phyloP scores from a whole-genome alignment of 1,140 invertebrate genomes.

The Anastrepha obliqua region DNA sequence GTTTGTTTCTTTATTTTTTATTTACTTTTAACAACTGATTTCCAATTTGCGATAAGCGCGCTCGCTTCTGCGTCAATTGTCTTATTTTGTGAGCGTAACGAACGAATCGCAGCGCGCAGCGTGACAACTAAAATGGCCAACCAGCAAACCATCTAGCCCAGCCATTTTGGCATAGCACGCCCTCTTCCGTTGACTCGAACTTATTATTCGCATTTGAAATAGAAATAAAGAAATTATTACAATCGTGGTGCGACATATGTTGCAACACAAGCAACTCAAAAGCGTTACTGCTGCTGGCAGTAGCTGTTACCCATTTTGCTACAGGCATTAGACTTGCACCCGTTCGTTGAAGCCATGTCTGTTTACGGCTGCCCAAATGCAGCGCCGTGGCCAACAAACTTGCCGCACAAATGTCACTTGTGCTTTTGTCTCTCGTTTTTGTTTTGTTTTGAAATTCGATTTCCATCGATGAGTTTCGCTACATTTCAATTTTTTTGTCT shows the following conservation, averaged over 20 bases:
- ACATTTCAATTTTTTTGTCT: slow-evolving; percentile 39
- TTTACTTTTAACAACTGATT: slow-evolving; percentile 46
- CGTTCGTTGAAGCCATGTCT: slow-evolving; percentile 42
- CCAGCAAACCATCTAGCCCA: neutral
- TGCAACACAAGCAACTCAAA: neutral
- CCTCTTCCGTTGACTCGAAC: neutral
- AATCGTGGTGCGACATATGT: slow-evolving; percentile 26
- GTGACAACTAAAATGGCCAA: slow-evolving; percentile 51
- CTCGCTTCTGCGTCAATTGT: slow-evolving; percentile 13
- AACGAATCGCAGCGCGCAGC: slow-evolving; percentile 42
- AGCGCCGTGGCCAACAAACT: neutral
- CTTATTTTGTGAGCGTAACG: neutral
- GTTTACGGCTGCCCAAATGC: slow-evolving; percentile 51
- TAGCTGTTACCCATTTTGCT: slow-evolving; percentile 57
- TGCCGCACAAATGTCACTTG: slow-evolving; percentile 42
- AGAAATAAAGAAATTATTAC: slow-evolving; percentile 50
- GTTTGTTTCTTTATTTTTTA: neutral
- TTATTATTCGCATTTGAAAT: slow-evolving; percentile 13
- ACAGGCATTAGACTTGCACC: neutral
- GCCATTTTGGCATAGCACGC: slow-evolving; percentile 15
- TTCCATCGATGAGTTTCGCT: slow-evolving; percentile 47
- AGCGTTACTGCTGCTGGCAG: slow-evolving; percentile 53
- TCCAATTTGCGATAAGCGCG: slow-evolving; percentile 50
- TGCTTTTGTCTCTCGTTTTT: slow-evolving; percentile 22
- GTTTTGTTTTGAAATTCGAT: slow-evolving; percentile 36